Base-by-base conservation (phyloP, 2,797 vertebrate genomes). In the Apogon talboti region DNA sequence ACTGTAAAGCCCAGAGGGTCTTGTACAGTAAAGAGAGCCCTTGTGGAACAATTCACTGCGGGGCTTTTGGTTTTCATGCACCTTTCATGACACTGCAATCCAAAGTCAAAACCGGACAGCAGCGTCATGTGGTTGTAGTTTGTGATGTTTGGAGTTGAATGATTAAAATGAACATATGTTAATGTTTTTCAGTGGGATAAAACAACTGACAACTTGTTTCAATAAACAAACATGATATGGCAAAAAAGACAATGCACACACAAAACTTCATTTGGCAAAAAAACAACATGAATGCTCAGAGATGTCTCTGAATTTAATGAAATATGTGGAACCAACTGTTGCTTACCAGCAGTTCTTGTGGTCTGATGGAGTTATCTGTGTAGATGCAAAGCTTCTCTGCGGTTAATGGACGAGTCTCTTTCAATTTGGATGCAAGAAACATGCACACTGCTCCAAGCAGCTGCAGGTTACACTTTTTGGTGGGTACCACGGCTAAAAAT, bases 361-460 rank as follows among this genome's bases (percentile, higher is more conserved):
- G 95, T 91, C 93, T 94, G 92, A 99, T 96, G 91, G 98, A 99
- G 94, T 98, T 96, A 92, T 99, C 97, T 68, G 97, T 98, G 92
- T 99, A 99, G 93, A 99, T 96, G 92, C 97, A 98, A 83, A 99
- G 89, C 92, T 99, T 99, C 88, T 99, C 97, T 55, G 98, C 98
- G 24, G 97, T 99, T 89, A 99, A 92, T 68, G 98, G 98, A 91
- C 96, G 95, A 70, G 98, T 98, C 90, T 99, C 98, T 94, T 98
- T 98, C 95, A 99, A 95, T 93, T 99, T 99, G 79, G 98, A 99
- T 75, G 98, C 97, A 89, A 99, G 95, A 92, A 99, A 99, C 97
- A 99, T 98, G 93, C 98, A 99, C 67, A 97, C 95, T 83, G 98
- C 98, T 85, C 97, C 98, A 55, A 99, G 93, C 91, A 99, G 94